Evolutionary conservation across 37 sponge, comb jelly and placozoan species (phyloP).

Genomic region (Beroe ovata): DNA sequence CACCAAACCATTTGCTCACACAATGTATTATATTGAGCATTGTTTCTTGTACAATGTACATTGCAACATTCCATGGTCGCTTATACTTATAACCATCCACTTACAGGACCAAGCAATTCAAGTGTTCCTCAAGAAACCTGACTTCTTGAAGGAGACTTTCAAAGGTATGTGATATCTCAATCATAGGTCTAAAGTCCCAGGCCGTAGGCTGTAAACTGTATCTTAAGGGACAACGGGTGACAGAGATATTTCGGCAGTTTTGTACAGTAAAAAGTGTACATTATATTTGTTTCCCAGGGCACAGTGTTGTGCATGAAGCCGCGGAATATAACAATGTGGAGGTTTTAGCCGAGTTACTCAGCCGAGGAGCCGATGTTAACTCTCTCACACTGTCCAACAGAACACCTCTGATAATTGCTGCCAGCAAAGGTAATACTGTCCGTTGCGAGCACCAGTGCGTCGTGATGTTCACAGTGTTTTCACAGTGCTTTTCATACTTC

Average conservation of each 20-base stretch:
- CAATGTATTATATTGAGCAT: too few species aligned
- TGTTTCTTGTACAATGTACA: too few species aligned
- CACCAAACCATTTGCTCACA: too few species aligned
- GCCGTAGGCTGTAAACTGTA: too few species aligned
- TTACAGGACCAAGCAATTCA: constrained; percentile 33
- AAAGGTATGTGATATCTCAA: constrained; percentile 1
- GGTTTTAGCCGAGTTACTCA: constrained; percentile 10
- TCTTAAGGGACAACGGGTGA: too few species aligned
- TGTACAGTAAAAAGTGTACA: too few species aligned
- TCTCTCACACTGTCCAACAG: constrained; percentile 23
- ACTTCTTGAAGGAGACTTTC: not conserved
- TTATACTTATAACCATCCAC: not conserved
- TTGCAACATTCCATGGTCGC: not conserved
- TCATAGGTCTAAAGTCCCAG: too few species aligned
- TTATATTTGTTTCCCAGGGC: not conserved
- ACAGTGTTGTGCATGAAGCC: not conserved
- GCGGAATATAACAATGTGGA: constrained; percentile 41
- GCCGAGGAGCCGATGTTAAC: constrained; percentile 23
- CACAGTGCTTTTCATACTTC: too few species aligned
- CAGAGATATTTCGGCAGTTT: too few species aligned
- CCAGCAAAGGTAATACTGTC: constrained; percentile 32
- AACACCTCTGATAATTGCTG: constrained; percentile 23
- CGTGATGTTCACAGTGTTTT: too few species aligned
- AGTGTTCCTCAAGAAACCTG: constrained; percentile 2
- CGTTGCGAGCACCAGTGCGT: too few species aligned